Base-by-base conservation (phyloP, 2,888 invertebrate species). In the Lottia gigantea region DNA sequence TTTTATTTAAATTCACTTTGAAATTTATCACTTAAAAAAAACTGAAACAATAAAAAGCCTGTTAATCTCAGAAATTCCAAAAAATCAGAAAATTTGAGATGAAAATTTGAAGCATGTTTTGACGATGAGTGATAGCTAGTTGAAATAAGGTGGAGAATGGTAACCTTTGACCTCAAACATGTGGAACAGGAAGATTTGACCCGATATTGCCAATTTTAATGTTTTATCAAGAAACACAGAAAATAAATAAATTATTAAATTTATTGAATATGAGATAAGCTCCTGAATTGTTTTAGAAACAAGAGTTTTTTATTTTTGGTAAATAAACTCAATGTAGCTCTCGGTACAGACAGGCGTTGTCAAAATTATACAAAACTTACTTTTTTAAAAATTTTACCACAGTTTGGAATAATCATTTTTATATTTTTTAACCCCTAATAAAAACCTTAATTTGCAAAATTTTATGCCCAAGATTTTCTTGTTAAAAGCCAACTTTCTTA, bases 181-280 rank as follows among this genome's bases (percentile, higher is more conserved):
- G 55, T 55, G 55, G 11, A 23, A 55, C 11, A 1, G 55, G 55
- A 19, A 55, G 23, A 55, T 23, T 23, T 55, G 55, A n/a, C 55
- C 23, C 23, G 55, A 55, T 23, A 55, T 23, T 23, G 23, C 23
- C 19, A 55, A 40, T 23, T 55, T 23, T 19, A 55, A 55, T 55
- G 23, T 55, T 55, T 55, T 55, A 55, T 55, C 55, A 23, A 23
- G 19, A 55, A 55, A 55, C 23, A 55, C 11, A 55, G 19, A 55
- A 55, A 55, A 55, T 55, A 55, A 55, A 55, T 55, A 55, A 55
- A 55, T 55, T 23, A 19, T 55, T 19, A 55, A 55, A 55, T 55
- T 55, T 23, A 12, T 55, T 8, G 40, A 40, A 4, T 8, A 8
- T 4, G 40, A 40, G 40, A 40, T 40, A 40, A 40, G 40, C 7